Evolutionary conservation across 2,113 vertebrate genomes (phyloP), one percentile per base, ranked within the genome.

Genomic region (Rhizomys pruinosus): DNA sequence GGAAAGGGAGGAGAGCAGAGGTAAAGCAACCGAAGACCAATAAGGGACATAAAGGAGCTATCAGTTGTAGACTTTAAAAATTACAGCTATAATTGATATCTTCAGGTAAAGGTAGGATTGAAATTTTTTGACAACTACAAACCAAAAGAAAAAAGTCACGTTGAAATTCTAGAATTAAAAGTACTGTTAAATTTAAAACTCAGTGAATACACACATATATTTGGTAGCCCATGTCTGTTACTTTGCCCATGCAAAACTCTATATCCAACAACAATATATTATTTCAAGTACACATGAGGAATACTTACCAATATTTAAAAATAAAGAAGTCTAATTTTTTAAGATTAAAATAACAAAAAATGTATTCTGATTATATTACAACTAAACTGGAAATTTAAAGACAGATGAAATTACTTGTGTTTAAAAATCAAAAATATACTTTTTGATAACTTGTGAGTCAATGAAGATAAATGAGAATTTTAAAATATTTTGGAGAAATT

Each of bases 361-460:
- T 78, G 20, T 47, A 84, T 57, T 88, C 88, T 23, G 25, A n/a
- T n/a, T n/a, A n/a, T n/a, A n/a, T 4, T 32, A 78, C 29, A 84
- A 77, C 71, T 78, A 78, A 82, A 47, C 34, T 66, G 15, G n/a
- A 34, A 68, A 87, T 77, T 57, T 44, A 63, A 64, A 20, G 25
- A 34, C 29, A 88, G 74, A 25, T 84, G n/a, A 84, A 93, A 84
- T 44, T 37, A 84, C 7, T 77, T 29, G 52, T 64, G 25, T 47
- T 77, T 87, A 32, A n/a, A 78, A 91, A 78, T 66, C n/a, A n/a
- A 87, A 64, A 37, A 86, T 76, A 25, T 15, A 66, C 57, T 29
- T 77, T 95, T 64, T 34, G 77, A 87, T 27, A 76, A 64, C 22
- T n/a, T n/a, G n/a, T 55, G 20, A 59, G 44, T 79, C 72, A 91